phyloP scores from a whole-genome alignment of 2,113 vertebrate species.

The Bos javanicus region DNA sequence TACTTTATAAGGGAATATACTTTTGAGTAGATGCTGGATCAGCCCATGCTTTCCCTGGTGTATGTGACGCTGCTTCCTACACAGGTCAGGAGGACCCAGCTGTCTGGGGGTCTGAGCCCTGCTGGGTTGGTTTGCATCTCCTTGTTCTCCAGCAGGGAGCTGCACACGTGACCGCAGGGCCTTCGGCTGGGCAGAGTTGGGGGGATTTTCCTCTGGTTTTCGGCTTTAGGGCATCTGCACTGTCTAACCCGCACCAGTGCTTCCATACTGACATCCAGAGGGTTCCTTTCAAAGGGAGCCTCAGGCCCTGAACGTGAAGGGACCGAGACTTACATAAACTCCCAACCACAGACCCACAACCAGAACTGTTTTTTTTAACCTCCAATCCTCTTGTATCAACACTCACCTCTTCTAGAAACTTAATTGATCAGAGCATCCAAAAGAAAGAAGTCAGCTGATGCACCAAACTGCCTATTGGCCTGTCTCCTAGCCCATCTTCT shows the following conservation, averaged over 20 bases:
- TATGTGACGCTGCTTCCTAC: neutral
- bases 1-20: neutral
- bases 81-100: neutral
- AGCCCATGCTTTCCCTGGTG: neutral
- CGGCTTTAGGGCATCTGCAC: neutral
- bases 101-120: fast-evolving
- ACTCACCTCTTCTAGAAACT: neutral
- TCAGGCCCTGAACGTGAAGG: neutral
- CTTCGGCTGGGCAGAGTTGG: fast-evolving
- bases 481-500: fast-evolving
- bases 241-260: neutral
- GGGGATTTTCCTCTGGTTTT: fast-evolving
- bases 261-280: neutral
- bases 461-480: fast-evolving
- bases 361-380: neutral
- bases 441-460: neutral
- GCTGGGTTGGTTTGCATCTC: fast-evolving
- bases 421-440: neutral
- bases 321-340: neutral
- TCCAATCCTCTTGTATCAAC: fast-evolving
- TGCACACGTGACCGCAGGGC: fast-evolving
- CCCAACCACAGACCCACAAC: neutral
- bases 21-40: neutral
- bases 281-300: fast-evolving
- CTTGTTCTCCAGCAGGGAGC: neutral